A percentile compares a stretch with the other conserved stretches of the same genome.
Conservation (phyloP, 2,888 invertebrate genomes). For the Tenodera sinensis region DNA sequence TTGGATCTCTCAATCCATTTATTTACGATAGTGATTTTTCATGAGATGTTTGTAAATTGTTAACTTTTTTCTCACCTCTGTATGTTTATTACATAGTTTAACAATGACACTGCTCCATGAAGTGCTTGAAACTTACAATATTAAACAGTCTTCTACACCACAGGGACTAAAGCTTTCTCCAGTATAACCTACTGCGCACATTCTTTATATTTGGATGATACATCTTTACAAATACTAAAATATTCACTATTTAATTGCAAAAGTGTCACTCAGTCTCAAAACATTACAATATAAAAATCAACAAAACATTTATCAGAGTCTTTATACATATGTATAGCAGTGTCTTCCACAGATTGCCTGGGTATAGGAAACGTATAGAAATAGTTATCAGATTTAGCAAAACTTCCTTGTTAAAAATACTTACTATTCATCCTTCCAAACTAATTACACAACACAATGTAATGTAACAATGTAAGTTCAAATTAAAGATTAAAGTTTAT, state of each 20-base stretch:
- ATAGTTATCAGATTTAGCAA: background rate
- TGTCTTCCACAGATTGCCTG: background rate
- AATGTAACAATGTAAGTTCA: background rate
- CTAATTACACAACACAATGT: background rate
- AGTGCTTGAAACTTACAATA: constrained; percentile 13
- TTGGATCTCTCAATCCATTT: constrained; percentile 24
- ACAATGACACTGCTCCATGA: constrained; percentile 23
- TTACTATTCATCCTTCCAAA: background rate
- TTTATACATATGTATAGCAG: background rate
- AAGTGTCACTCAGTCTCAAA: background rate
- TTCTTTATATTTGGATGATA: constrained; percentile 5
- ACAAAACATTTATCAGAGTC: background rate
- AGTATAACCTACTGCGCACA: background rate
- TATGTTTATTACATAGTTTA: constrained; percentile 13
- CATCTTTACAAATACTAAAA: constrained; percentile 12
- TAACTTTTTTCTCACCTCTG: background rate
- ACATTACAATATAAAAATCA: background rate
- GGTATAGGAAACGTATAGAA: background rate
- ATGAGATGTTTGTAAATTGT: background rate
- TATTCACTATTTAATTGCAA: background rate
- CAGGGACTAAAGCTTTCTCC: background rate
- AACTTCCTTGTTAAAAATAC: background rate
- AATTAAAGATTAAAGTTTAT: background rate
- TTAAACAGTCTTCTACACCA: background rate
- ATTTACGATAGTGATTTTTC: background rate